A percentile compares a stretch with the other conserved stretches of the same genome.
Evolutionary conservation across 2,888 invertebrate genomes (phyloP).

Genomic region (Mythimna impura): DNA sequence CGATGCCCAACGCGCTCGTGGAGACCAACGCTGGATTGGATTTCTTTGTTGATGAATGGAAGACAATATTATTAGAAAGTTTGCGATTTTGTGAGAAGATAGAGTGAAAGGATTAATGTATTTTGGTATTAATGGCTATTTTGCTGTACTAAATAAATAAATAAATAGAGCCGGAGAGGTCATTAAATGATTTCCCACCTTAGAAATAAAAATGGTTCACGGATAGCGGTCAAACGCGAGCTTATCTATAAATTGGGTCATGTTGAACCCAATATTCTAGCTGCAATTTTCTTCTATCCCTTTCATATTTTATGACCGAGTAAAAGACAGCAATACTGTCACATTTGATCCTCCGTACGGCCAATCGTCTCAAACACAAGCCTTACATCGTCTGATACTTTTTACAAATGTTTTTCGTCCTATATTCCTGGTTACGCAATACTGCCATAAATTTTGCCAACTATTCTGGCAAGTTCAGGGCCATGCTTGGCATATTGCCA

Average conservation of each 20-base stretch:
- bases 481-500: conserved; percentile 61
- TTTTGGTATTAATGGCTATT: no score
- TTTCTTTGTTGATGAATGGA: no score
- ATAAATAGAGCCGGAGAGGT: no score
- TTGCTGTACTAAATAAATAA: no score
- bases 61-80: no score
- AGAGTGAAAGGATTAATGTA: no score
- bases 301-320: conserved; percentile 4
- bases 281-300: conserved; percentile 23
- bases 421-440: conserved; percentile 59
- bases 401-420: conserved; percentile 58
- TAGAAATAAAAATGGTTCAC: not conserved
- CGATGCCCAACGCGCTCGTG: no score
- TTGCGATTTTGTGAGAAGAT: no score
- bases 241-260: not conserved
- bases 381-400: conserved; percentile 22
- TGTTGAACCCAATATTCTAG: not conserved
- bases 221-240: not conserved
- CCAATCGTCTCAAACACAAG: conserved; percentile 8
- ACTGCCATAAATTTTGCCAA: conserved; percentile 56
- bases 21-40: no score
- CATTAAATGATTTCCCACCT: no score
- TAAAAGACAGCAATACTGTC: conserved; percentile 19
- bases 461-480: conserved; percentile 61
- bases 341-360: conserved; percentile 19